Evolutionary conservation across 2,797 vertebrate species (phyloP), one percentile per base, ranked within the genome.

Genomic region (Tinamus major): DNA sequence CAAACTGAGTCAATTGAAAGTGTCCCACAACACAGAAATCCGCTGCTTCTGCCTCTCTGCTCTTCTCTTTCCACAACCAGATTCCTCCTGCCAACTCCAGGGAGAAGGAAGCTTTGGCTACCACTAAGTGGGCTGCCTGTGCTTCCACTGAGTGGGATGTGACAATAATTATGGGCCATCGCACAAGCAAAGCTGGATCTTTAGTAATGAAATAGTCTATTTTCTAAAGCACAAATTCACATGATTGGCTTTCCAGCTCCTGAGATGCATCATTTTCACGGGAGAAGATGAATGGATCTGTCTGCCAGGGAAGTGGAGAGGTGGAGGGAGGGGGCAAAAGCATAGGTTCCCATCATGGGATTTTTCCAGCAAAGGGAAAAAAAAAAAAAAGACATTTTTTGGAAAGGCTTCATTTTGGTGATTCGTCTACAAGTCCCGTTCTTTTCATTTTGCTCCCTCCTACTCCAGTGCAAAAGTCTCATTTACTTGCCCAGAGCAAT

Each of bases 21-120:
- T 87, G 91, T 88, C 92, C 92, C 95, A 95, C 94, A 96, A 92
- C 86, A 96, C 72, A 95, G 85, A 87, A 90, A 93, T 88, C 87
- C 85, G 56, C 83, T 78, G 35, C 69, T 92, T 90, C 84, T 0
- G 41, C 88, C 71, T 75, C 89, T 93, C 58, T 37, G 23, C 64
- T 92, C 64, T 87, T 63, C 56, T 84, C 77, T 96, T 59, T 90
- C 91, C 61, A 9, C 79, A 91, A 4, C 44, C 70, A 86, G 77
- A 89, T 84, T 68, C 69, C 87, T 85, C 51, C 69, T 78, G 85
- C 90, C 85, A 79, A 11, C 71, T 87, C 78, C 49, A 42, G 87
- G 69, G 59, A 92, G 80, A 70, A 69, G 68, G 75, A 31, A 85
- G 44, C 51, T 87, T 65, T 89, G n/a, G 67, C 51, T 65, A 0